Base-by-base conservation (phyloP, 2,113 vertebrate species). In the Tragelaphus strepsiceros region DNA sequence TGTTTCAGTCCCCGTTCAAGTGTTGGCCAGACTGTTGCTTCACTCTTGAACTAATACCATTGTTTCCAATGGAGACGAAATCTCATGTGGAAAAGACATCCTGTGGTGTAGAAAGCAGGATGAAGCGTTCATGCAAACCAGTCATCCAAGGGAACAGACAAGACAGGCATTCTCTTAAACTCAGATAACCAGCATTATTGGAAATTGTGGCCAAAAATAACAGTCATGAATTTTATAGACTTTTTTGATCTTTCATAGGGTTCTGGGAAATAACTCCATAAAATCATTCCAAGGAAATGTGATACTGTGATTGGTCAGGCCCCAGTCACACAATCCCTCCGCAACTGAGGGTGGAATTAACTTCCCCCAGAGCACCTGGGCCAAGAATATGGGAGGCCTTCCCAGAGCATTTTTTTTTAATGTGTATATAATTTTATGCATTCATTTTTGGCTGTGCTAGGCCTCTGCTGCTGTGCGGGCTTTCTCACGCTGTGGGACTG, bases 361-460 rank as follows among this genome's bases (percentile, higher is more conserved):
- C 49, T 56, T 16, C 15, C 56, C 19, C 43, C 35, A 53, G 24
- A 74, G 28, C 15, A 6, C 7, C 3, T 0, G 6, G 16, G 17
- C 6, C 62, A 14, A 28, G 4, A 80, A 14, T 49, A 35, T 24
- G 26, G 26, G 16, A 46, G 1, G 3, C 9, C 30, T 14, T 54
- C 7, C 9, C 1, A 6, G 13, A 24, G n/a, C 67, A 3, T 39
- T 5, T 6, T 67, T 67, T 6, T 13, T 6, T 0, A 3, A 2
- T 5, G 6, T 43, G 22, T 2, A 3, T 4, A 1, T 26, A 14
- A 14, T 7, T 77, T 7, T 14, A 1, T 22, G n/a, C 0, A 0
- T 26, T 26, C 26, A 2, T 43, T 43, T 21, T 26, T 7, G 39
- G 35, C 71, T 13, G 39, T 26, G 71, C 71, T 15, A 7, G 39